These are phyloP conservation scores for Brevimyrus niger DNA, from an alignment of 2,113 vertebrate species.

Conservation along the genomic window DNA sequence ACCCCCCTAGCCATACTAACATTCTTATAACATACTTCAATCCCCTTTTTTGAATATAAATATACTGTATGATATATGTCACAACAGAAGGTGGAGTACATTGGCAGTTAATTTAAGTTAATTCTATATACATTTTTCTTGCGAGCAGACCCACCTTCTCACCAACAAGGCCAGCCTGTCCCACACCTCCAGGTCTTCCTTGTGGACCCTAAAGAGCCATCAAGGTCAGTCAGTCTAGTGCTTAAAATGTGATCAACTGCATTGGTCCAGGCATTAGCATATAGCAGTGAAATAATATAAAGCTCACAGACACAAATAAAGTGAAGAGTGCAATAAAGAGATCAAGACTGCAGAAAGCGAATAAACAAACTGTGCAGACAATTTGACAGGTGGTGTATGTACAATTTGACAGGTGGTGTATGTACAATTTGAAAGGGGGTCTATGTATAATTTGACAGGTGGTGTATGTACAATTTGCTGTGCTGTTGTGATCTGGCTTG, in stretches of 20 bases:
- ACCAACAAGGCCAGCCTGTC: slow-evolving; percentile 76
- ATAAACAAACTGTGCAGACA: background rate
- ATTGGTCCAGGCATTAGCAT: background rate
- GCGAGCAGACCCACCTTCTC: slow-evolving; percentile 68
- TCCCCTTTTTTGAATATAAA: too few species aligned
- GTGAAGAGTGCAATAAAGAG: background rate
- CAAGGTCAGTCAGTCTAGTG: background rate
- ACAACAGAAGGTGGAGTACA: background rate
- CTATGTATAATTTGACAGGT: background rate
- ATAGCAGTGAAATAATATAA: background rate
- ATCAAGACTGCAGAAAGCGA: background rate
- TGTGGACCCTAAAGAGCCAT: slow-evolving; percentile 56
- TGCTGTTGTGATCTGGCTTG: background rate
- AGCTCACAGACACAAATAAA: background rate
- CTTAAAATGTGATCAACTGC: background rate
- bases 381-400: too few species aligned
- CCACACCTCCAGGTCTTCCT: slow-evolving; percentile 71
- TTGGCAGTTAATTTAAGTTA: background rate
- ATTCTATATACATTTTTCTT: too few species aligned
- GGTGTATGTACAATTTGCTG: background rate
- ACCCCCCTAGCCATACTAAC: too few species aligned
- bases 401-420: too few species aligned
- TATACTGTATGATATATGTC: background rate
- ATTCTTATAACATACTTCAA: too few species aligned
- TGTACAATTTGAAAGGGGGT: background rate